Conservation (phyloP, 2,113 vertebrate species). For the Podiceps cristatus region DNA sequence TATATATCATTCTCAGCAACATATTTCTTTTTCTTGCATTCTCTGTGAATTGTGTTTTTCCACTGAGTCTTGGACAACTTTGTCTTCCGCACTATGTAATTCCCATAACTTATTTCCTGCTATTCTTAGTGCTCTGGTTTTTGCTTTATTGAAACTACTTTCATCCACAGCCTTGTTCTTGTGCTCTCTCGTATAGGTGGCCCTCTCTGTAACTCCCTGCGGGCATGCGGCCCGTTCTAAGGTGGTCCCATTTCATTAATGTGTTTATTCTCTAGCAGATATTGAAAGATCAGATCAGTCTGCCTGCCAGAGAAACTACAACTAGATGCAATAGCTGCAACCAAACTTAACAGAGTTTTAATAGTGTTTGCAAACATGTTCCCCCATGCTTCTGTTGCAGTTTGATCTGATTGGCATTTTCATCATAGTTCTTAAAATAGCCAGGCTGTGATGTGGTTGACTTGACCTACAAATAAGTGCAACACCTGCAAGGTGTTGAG, state of each 20-base stretch:
- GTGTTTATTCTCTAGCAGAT: neutral
- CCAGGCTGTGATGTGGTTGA: neutral
- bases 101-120: neutral
- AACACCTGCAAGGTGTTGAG: neutral
- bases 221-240: neutral
- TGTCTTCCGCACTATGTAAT: neutral
- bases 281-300: neutral
- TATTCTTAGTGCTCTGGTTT: neutral
- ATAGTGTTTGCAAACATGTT: neutral
- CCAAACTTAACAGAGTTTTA: neutral
- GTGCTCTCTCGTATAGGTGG: neutral
- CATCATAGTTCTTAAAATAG: neutral
- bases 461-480: neutral
- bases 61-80: neutral
- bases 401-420: neutral
- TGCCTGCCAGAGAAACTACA: neutral
- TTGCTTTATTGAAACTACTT: neutral
- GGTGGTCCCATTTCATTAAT: neutral
- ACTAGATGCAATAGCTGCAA: neutral
- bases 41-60: neutral
- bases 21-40: neutral
- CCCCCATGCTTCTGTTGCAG: neutral
- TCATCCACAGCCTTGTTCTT: neutral
- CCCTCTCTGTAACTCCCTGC: neutral
- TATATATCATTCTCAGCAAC: neutral